Conservation (phyloP, 1,140 invertebrate genomes). For the Laodelphax striatellus region DNA sequence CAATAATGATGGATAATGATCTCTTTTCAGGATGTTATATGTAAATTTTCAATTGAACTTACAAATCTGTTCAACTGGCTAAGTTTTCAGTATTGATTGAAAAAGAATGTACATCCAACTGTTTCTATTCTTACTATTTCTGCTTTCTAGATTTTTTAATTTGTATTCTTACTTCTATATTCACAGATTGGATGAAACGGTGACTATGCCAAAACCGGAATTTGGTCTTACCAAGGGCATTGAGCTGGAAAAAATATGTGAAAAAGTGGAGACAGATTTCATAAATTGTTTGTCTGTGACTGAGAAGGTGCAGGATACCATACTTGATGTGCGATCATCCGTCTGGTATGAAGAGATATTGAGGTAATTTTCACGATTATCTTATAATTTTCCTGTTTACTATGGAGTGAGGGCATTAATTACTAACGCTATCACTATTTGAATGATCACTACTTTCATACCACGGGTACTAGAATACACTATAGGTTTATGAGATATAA, state of each 20-base stretch:
- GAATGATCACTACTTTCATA: background rate
- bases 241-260: conserved; percentile 56
- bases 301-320: conserved; percentile 41
- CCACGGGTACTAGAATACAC: too few species aligned
- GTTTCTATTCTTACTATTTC: too few species aligned
- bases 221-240: conserved; percentile 54
- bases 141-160: background rate
- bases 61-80: too few species aligned
- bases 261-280: conserved; percentile 64
- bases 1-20: too few species aligned
- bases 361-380: conserved; percentile 24
- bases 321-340: conserved; percentile 57
- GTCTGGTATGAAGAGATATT: conserved; percentile 67
- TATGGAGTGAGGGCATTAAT: background rate
- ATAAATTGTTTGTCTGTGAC: conserved; percentile 48
- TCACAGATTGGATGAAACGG: conserved; percentile 46
- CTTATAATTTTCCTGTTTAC: background rate
- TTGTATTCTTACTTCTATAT: background rate
- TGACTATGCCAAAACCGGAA: conserved; percentile 40
- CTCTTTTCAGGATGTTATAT: too few species aligned
- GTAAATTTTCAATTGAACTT: too few species aligned
- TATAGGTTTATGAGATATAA: too few species aligned
- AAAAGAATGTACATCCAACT: too few species aligned
- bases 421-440: background rate
- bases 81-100: too few species aligned